Evolutionary conservation across 2,888 invertebrate genomes (phyloP), one percentile per base, ranked within the genome.

Genomic region (Gastracanthus pulcherrimus): DNA sequence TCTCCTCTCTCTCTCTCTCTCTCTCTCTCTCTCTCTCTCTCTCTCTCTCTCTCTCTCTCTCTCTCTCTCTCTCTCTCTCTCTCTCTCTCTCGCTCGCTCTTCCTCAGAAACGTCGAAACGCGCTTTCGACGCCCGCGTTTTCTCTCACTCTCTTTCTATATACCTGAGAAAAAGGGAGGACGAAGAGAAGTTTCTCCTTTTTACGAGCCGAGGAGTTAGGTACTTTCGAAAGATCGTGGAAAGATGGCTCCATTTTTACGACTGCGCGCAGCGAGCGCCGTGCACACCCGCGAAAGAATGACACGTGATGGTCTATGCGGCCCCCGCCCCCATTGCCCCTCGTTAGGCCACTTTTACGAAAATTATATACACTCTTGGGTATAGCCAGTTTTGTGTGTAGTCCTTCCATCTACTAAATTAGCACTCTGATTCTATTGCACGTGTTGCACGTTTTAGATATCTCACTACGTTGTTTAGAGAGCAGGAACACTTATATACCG

Each of bases 51-150:
- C 45, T 29, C 66, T 41, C 64, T 13, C 48, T 55, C 36, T 41
- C 16, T 41, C 31, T 29, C 48, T 41, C 19, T 41, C 69, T 13
- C 88, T 88, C 87, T 9, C 19, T 7, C n/a, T n/a, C n/a, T n/a
- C 67, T 23, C 45, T 29, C 66, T 41, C 64, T 13, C 48, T 55
- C 36, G 26, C 16, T 41, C 31, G 13, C 48, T 41, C 19, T 41
- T 48, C 9, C 88, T 88, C 87, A 87, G 88, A 90, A 90, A 90
- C 88, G 89, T 88, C 87, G 88, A 89, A 89, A 88, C 86, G 87
- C 87, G 86, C 86, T 88, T 87, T 87, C 87, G 87, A 88, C 88
- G 89, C 87, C 86, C 85, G 86, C 86, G 85, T 87, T 84, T 87
- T 79, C 70, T 86, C 82, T 69, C 60, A 72, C 71, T 64, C 80